Evolutionary conservation across 2,888 invertebrate species (phyloP).

Genomic region (Unio delphinus): DNA sequence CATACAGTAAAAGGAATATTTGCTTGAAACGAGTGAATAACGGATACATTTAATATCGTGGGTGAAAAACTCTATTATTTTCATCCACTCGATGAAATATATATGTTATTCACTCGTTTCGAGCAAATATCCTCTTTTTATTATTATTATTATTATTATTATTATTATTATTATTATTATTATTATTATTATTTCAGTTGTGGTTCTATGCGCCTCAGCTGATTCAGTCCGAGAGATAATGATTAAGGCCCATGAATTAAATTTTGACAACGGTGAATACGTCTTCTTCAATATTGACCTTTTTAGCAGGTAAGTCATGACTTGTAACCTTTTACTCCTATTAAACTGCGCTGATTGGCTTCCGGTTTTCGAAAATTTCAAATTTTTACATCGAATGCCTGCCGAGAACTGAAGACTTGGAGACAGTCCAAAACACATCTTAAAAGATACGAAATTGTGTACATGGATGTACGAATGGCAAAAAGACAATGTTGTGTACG

Average conservation of each 20-base stretch:
- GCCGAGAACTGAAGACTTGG: not conserved
- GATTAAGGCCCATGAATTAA: constrained; percentile 92
- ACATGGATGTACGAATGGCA: too few species aligned
- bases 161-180: too few species aligned
- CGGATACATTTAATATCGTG: too few species aligned
- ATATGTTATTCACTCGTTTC: too few species aligned
- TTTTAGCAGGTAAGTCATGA: constrained; percentile 88
- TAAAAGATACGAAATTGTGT: too few species aligned
- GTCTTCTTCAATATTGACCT: constrained; percentile 98
- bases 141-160: not conserved
- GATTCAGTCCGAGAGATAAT: constrained; percentile 91
- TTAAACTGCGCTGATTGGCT: not conserved
- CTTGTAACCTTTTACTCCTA: not conserved
- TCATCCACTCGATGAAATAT: too few species aligned
- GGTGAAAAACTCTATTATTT: too few species aligned
- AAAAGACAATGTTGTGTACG: too few species aligned
- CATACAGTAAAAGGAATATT: too few species aligned
- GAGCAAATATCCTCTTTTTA: too few species aligned
- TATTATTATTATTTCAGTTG: constrained; percentile 79
- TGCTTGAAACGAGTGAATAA: too few species aligned
- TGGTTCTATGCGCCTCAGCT: constrained; percentile 93
- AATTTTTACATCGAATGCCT: not conserved
- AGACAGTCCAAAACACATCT: not conserved
- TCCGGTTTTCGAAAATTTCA: not conserved
- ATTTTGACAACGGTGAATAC: constrained; percentile 98